Percentiles rank a stretch among this genome's conserved stretches.
These are phyloP conservation scores for Callaeas wilsoni DNA, from an alignment of 2,113 vertebrate genomes.

Conservation along the genomic window DNA sequence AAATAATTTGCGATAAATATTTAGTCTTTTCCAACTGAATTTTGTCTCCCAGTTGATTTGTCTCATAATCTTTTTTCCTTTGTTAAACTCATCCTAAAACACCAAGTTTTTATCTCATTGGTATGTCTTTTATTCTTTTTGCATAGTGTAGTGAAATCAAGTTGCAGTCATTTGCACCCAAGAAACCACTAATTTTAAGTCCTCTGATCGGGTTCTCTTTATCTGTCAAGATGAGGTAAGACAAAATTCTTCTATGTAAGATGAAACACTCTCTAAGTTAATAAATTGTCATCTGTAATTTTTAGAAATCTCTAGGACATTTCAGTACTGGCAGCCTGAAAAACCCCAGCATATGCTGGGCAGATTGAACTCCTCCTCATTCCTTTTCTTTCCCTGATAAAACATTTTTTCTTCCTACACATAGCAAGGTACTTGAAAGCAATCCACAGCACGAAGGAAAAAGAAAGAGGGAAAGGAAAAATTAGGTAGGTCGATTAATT, in stretches of 20 bases:
- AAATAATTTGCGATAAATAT: neutral
- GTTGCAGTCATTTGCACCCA: neutral
- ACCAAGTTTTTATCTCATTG: neutral
- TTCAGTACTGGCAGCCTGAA: neutral
- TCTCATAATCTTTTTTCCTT: neutral
- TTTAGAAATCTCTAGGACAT: neutral
- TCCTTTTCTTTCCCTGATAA: neutral
- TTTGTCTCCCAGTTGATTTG: neutral
- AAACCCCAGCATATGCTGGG: neutral
- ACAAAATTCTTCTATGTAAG: neutral
- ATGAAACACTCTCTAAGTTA: neutral
- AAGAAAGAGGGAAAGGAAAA: neutral
- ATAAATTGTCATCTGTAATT: neutral
- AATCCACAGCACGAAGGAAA: neutral
- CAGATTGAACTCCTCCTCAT: neutral
- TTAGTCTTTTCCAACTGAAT: neutral
- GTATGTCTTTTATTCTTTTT: neutral
- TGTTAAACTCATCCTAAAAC: neutral
- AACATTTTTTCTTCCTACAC: neutral
- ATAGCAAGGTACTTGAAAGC: neutral
- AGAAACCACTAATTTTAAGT: neutral
- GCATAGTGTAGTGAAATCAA: neutral
- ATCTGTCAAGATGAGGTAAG: neutral
- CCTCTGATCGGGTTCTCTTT: neutral
- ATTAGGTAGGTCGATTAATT: neutral